Conservation (phyloP, 1,140 invertebrate species). For the Zaprionus capensis region DNA sequence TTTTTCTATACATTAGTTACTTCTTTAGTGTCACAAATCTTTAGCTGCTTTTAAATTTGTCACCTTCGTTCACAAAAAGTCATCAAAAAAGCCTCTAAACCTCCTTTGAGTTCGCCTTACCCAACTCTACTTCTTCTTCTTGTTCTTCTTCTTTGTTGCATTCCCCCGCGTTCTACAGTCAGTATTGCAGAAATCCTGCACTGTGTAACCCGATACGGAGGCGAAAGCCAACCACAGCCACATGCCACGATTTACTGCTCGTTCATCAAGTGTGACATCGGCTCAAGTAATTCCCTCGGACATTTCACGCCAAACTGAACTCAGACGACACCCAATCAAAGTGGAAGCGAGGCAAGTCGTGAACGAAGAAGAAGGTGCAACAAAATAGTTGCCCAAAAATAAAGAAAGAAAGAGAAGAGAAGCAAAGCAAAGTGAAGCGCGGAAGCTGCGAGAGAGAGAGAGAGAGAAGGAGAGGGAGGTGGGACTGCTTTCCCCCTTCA, state of each 20-base stretch:
- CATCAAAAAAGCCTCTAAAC: neutral
- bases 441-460: conserved; percentile 32
- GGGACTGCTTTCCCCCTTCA: conserved; percentile 27
- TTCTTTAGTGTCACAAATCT: neutral
- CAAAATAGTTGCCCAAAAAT: conserved; percentile 46
- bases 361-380: conserved; percentile 27
- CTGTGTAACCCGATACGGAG: conserved; percentile 54
- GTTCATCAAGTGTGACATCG: conserved; percentile 78
- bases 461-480: neutral
- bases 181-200: neutral
- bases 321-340: conserved; percentile 80
- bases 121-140: too few species aligned
- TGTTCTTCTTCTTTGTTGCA: neutral
- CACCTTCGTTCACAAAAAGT: neutral
- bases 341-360: conserved; percentile 32
- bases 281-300: conserved; percentile 73
- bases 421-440: conserved; percentile 30
- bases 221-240: conserved; percentile 60
- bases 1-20: too few species aligned
- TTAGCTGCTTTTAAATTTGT: neutral
- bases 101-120: neutral
- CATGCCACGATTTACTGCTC: conserved; percentile 70
- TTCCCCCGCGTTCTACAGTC: neutral
- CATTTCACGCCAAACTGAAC: conserved; percentile 79
- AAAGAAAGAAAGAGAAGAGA: conserved; percentile 42